Percentiles rank a stretch among this genome's conserved stretches.
phyloP scores from a whole-genome alignment of 2,113 vertebrate species.

The Sturnus vulgaris region DNA sequence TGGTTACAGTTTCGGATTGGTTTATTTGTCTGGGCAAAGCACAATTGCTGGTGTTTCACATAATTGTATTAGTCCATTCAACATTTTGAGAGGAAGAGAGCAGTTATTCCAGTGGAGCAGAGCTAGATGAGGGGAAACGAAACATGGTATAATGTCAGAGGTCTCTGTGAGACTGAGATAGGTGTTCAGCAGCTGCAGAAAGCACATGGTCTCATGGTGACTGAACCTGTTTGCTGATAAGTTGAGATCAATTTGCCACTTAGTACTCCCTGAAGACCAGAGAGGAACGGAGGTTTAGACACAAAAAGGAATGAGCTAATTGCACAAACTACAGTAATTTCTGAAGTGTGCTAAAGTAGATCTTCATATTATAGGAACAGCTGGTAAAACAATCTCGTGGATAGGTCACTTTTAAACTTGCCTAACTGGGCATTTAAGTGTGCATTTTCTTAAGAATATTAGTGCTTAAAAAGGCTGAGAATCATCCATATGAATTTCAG shows the following conservation, averaged over 20 bases:
- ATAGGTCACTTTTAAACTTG: neutral
- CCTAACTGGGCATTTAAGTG: neutral
- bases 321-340: neutral
- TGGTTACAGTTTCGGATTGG: neutral
- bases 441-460: neutral
- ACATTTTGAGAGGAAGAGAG: neutral
- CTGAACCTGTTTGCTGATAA: neutral
- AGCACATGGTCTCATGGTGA: neutral
- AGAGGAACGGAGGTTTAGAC: neutral
- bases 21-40: fast-evolving
- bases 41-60: neutral
- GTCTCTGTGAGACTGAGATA: neutral
- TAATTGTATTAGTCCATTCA: neutral
- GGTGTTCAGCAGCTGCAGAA: neutral
- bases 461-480: neutral
- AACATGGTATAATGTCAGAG: neutral
- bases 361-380: neutral
- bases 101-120: neutral
- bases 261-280: neutral
- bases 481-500: neutral
- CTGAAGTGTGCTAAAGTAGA: neutral
- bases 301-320: neutral
- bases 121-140: neutral
- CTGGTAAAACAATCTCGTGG: neutral
- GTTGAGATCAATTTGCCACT: neutral